Conservation (phyloP, 2,797 vertebrate genomes). For the Glossophaga mutica region DNA sequence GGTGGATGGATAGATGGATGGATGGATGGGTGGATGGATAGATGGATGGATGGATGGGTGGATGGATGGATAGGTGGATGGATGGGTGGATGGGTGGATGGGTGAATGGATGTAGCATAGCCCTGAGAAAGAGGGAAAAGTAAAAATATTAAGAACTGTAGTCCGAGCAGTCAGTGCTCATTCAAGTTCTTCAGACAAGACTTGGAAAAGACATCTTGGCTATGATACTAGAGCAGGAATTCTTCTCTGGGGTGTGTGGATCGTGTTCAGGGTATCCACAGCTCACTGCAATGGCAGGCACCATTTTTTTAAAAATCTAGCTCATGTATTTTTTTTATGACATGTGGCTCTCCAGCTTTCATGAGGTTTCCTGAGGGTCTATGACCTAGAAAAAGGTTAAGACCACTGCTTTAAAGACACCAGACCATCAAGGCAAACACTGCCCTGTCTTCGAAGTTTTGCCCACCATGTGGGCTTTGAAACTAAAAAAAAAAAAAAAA, state of each 20-base stretch:
- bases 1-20: too few relatives aligned
- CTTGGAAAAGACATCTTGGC: background rate
- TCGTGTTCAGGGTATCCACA: background rate
- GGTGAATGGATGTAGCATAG: background rate
- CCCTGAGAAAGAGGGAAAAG: background rate
- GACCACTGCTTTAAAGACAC: constrained; percentile 53
- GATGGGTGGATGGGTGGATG: too few relatives aligned
- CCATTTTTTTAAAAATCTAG: background rate
- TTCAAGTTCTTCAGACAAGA: background rate
- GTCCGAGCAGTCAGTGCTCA: background rate
- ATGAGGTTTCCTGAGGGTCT: constrained; percentile 32
- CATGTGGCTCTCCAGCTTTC: background rate
- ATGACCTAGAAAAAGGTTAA: constrained; percentile 60
- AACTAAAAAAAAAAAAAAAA: background rate
- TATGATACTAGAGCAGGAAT: background rate
- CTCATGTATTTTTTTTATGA: background rate
- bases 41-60: too few relatives aligned
- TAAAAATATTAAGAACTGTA: background rate
- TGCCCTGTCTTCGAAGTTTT: constrained; percentile 33
- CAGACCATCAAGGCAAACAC: constrained; percentile 15
- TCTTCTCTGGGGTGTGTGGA: background rate
- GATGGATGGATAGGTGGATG: background rate
- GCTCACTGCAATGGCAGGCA: background rate
- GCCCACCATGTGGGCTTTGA: constrained; percentile 49
- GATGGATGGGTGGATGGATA: too few relatives aligned